phyloP scores from a whole-genome alignment of 2,888 invertebrate genomes.

The Disparrhopalites patrizii region DNA sequence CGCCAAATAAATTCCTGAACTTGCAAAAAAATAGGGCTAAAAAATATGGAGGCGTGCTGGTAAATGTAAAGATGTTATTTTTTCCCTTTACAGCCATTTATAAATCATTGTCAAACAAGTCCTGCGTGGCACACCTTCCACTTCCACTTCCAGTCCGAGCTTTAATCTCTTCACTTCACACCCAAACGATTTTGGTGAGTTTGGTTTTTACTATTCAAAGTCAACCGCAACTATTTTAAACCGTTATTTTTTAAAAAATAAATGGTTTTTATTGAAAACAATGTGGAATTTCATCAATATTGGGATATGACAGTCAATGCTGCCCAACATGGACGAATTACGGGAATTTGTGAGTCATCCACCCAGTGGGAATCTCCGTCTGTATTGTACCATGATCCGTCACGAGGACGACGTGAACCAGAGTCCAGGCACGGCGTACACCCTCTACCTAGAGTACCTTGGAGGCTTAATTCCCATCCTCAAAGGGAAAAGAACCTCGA shows the following conservation, averaged over 20 bases:
- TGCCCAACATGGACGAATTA: conserved; percentile 81
- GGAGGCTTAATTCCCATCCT: conserved; percentile 93
- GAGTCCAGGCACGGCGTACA: conserved; percentile 69
- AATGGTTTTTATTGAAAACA: too few species aligned
- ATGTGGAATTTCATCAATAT: too few species aligned
- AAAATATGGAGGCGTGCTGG: not conserved
- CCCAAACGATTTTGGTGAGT: conserved; percentile 86
- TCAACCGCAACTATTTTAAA: too few species aligned
- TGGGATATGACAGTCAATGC: too few species aligned
- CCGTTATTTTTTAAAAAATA: too few species aligned
- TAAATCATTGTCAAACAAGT: conserved; percentile 68
- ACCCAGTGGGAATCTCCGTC: conserved; percentile 73
- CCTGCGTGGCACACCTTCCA: conserved; percentile 71
- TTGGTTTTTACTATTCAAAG: too few species aligned
- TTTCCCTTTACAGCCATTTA: conserved; percentile 55
- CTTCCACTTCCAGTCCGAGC: conserved; percentile 82
- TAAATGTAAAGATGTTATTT: not conserved
- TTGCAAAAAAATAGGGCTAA: not conserved
- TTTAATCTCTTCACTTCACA: conserved; percentile 79
- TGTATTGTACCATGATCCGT: conserved; percentile 96
- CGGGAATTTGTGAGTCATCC: conserved; percentile 92
- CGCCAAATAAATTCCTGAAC: too few species aligned
- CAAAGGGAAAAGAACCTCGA: conserved; percentile 92
- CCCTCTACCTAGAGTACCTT: conserved; percentile 87
- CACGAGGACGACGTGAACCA: conserved; percentile 72